Base-by-base conservation (phyloP, 1,140 invertebrate species). In the Eumaeus atala region DNA sequence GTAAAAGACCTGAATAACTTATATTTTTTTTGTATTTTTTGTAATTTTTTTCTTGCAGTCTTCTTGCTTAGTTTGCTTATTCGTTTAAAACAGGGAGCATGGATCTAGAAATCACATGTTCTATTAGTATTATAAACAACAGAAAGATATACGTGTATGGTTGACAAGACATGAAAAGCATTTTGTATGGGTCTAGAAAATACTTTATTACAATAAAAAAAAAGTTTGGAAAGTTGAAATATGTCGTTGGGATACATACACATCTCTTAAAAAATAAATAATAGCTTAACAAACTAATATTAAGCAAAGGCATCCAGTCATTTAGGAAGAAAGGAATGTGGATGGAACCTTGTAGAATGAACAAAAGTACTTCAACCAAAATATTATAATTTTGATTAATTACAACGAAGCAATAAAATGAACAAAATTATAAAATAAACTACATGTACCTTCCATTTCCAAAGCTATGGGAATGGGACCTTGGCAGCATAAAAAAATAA, bases 21-120 rank as follows among this genome's bases (percentile, higher is more conserved):
- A 66, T 69, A 62, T 67, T 73, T 67, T 74, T 63, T 67, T 65
- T 66, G 21, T 66, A 69, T 73, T 70, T 66, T 48, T 50, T 54
- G 21, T 28, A 28, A 48, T 69, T 66, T 74, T n/a, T 73, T 77
- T 77, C 76, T 83, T 79, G 76, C 76, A 79, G 80, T 88, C 88
- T 89, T 89, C 87, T 84, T 62, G 72, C 66, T 71, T 89, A 78
- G 64, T 70, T 76, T 64, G 77, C 59, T 70, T 91, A 93, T 91
- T 93, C 92, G 84, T 90, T 93, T 90, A 93, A 89, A 84, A 93
- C 91, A 68, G 92, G 92, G 87, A 93, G 91, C 88, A 93, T 92
- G 78, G 92, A 93, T 91, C 92, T 91, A 91, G 77, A 90, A 84
- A 76, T 87, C 87, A 58, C 58, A 51, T 64, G 59, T 51, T 50